Base-by-base conservation (phyloP, 2,888 invertebrate species). In the Salticus scenicus region DNA sequence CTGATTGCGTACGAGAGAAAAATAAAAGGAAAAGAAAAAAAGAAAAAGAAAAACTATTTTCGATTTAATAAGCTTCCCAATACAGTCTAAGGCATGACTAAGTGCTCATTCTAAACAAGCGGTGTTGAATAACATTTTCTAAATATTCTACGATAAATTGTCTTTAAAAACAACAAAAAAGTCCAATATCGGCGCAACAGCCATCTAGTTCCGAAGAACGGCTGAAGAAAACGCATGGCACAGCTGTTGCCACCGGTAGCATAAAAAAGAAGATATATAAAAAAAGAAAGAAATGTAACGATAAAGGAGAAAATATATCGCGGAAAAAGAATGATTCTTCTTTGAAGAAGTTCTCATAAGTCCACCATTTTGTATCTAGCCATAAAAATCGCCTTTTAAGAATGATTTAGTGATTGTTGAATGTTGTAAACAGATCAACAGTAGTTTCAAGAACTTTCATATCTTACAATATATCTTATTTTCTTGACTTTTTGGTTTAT, bases 371-470 rank as follows among this genome's bases (percentile, higher is more conserved):
- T 81, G 69, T 74, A 33, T 66, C 24, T 31, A 27, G 66, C 30
- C 51, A 57, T 10, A 51, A 67, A 80, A 70, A 76, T 67, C 41
- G 42, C 41, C 67, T 83, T 75, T 78, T 41, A 42, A 82, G 75
- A 77, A 67, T 72, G 77, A 73, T 83, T 83, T 83, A 76, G 67
- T 72, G 72, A 47, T 51, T 51, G 73, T 31, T 75, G 75, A 75
- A 75, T 75, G 71, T 30, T 24, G 57, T 57, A 28, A 57, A 24
- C 57, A 27, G 73, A 73, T 73, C 63, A 73, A n/a, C n/a, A n/a
- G n/a, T n/a, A n/a, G n/a, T n/a, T n/a, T n/a, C n/a, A n/a, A n/a
- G n/a, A n/a, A n/a, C n/a, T n/a, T n/a, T n/a, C n/a, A n/a, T n/a
- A n/a, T n/a, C n/a, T n/a, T n/a, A n/a, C n/a, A n/a, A n/a, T n/a